phyloP scores from a whole-genome alignment of 2,888 invertebrate species.

The Anarsia innoxiella region DNA sequence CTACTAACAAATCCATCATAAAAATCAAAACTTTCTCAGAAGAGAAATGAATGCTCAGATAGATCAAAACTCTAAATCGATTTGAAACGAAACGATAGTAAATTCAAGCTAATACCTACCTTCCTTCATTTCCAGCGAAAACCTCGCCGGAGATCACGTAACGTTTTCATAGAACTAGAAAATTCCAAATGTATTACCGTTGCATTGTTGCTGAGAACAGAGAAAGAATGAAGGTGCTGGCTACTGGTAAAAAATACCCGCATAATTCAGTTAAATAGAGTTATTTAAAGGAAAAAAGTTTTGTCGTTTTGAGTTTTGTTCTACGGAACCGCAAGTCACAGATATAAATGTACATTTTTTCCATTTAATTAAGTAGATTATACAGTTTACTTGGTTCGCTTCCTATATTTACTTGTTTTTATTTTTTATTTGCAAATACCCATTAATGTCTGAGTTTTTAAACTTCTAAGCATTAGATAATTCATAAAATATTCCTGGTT shows the following conservation, averaged over 20 bases:
- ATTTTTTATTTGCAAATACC: background rate
- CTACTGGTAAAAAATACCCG: background rate
- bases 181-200: constrained; percentile 54
- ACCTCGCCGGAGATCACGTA: constrained; percentile 54
- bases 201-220: constrained; percentile 40
- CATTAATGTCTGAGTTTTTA: background rate
- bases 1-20: background rate
- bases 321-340: background rate
- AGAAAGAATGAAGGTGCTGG: constrained; percentile 22
- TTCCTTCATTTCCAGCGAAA: constrained; percentile 34
- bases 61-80: background rate
- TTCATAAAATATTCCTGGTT: background rate
- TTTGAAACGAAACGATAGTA: constrained; percentile 18
- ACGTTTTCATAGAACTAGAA: constrained; percentile 56
- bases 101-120: no score
- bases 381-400: background rate
- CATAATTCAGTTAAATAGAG: no score
- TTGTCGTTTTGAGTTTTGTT: no score
- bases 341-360: background rate
- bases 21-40: background rate
- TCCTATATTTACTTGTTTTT: background rate
- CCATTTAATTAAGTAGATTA: background rate
- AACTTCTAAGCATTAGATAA: background rate
- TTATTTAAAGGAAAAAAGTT: no score
- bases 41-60: background rate